These are phyloP conservation scores for Henricia sp. DNA, from an alignment of 53 echinoderm and acorn worm genomes.

Conservation along the genomic window DNA sequence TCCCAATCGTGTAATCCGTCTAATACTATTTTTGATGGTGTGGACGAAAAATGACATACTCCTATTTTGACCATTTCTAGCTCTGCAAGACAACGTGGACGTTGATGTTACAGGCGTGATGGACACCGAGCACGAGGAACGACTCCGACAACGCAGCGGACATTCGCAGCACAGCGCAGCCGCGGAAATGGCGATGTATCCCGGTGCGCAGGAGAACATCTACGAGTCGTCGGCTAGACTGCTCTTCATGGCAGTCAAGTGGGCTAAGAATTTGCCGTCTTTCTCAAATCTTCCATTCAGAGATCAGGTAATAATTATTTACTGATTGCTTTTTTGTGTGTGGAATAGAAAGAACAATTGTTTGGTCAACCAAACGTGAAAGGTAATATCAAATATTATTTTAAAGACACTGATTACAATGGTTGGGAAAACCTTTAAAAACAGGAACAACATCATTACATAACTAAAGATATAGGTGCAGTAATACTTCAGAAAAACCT, in stretches of 20 bases:
- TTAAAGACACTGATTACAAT: neutral
- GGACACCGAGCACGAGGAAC: conserved; percentile 56
- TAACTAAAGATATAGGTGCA: too few species aligned
- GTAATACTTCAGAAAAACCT: too few species aligned
- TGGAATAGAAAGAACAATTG: too few species aligned
- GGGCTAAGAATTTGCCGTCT: conserved; percentile 96
- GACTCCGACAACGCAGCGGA: conserved; percentile 14
- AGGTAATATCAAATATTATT: too few species aligned
- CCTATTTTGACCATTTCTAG: conserved; percentile 42
- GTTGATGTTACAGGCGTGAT: conserved; percentile 81
- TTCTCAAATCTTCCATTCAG: conserved; percentile 91
- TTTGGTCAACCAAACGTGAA: too few species aligned
- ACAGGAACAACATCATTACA: too few species aligned
- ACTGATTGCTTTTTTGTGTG: too few species aligned
- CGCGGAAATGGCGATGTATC: conserved; percentile 72
- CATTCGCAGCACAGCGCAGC: conserved; percentile 40
- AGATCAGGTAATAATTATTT: conserved; percentile 96
- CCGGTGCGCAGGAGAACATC: conserved; percentile 80
- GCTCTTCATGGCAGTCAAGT: conserved; percentile 98
- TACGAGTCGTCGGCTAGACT: conserved; percentile 94
- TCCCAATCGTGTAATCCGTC: too few species aligned
- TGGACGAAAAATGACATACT: too few species aligned
- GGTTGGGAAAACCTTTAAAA: too few species aligned
- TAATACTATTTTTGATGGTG: too few species aligned
- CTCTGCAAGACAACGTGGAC: conserved; percentile 74